A percentile compares a stretch with the other conserved stretches of the same genome.
Evolutionary conservation across 1,140 invertebrate species (phyloP).

Genomic region (Heliconius congener): DNA sequence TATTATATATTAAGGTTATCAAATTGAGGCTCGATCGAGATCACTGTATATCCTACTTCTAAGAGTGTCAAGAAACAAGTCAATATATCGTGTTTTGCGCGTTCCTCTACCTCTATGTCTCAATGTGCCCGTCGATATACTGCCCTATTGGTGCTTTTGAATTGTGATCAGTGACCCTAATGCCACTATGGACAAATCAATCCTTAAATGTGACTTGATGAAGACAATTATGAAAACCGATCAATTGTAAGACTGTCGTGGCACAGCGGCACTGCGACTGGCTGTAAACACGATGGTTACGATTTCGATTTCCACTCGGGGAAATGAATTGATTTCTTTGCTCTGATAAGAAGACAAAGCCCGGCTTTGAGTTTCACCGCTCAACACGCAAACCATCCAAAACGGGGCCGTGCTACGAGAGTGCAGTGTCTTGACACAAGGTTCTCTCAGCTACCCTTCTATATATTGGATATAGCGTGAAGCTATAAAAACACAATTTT

Average conservation of each 20-base stretch:
- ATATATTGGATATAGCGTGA: too few relatives aligned
- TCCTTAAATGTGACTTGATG: not conserved
- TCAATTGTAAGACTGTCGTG: too few relatives aligned
- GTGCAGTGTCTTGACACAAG: too few relatives aligned
- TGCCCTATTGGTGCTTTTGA: slow-evolving; percentile 63
- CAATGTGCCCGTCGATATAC: slow-evolving; percentile 25
- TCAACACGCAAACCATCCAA: too few relatives aligned
- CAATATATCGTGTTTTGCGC: slow-evolving; percentile 51
- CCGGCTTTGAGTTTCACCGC: too few relatives aligned
- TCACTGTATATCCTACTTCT: not conserved
- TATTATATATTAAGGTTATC: not conserved
- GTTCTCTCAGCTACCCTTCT: too few relatives aligned
- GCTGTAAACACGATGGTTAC: too few relatives aligned
- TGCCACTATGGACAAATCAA: slow-evolving; percentile 37
- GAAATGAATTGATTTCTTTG: too few relatives aligned
- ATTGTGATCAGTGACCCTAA: slow-evolving; percentile 72
- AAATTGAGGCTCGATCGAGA: not conserved
- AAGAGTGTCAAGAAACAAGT: slow-evolving; percentile 24
- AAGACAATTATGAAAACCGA: not conserved
- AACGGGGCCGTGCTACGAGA: too few relatives aligned
- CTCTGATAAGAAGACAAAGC: too few relatives aligned
- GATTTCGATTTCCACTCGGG: too few relatives aligned
- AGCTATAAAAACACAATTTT: not conserved
- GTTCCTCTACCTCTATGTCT: slow-evolving; percentile 10
- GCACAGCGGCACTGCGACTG: too few relatives aligned